These are phyloP conservation scores for Antitype chi DNA, from an alignment of 2,888 invertebrate genomes.

Conservation along the genomic window DNA sequence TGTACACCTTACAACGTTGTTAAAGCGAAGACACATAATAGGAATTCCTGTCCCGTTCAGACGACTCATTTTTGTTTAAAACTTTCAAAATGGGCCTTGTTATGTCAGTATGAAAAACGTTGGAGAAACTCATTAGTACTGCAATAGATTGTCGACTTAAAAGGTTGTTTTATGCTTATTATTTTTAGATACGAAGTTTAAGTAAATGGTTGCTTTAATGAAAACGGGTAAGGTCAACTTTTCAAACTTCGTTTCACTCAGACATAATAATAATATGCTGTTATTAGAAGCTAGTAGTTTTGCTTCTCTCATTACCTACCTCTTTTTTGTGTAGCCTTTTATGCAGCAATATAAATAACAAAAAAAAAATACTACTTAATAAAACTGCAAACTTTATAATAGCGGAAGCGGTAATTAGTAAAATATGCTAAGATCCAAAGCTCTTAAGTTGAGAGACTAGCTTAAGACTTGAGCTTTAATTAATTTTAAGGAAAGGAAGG, in stretches of 20 bases:
- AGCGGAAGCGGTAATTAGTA: neutral
- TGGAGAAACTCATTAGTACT: conserved; percentile 5
- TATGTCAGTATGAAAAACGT: conserved; percentile 14
- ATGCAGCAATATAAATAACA: neutral
- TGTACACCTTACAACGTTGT: conserved; percentile 61
- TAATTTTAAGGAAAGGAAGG: neutral
- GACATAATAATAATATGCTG: neutral
- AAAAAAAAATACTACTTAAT: no score
- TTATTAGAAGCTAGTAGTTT: neutral
- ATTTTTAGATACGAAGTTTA: no score
- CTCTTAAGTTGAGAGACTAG: conserved; percentile 5
- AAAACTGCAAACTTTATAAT: neutral
- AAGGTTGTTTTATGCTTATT: neutral
- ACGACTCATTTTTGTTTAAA: conserved; percentile 43
- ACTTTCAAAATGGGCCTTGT: conserved; percentile 29
- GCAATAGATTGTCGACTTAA: neutral
- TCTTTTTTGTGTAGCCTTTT: neutral
- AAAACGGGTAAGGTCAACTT: neutral
- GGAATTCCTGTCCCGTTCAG: conserved; percentile 39
- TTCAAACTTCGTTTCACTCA: neutral
- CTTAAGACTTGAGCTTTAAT: conserved; percentile 6
- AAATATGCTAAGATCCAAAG: neutral
- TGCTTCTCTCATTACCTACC: neutral
- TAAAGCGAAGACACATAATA: conserved; percentile 51
- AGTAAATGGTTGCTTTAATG: neutral